A percentile compares a stretch with the other conserved stretches of the same genome.
Conservation (phyloP, 2,797 vertebrate genomes). For the Epinephelus malabaricus region DNA sequence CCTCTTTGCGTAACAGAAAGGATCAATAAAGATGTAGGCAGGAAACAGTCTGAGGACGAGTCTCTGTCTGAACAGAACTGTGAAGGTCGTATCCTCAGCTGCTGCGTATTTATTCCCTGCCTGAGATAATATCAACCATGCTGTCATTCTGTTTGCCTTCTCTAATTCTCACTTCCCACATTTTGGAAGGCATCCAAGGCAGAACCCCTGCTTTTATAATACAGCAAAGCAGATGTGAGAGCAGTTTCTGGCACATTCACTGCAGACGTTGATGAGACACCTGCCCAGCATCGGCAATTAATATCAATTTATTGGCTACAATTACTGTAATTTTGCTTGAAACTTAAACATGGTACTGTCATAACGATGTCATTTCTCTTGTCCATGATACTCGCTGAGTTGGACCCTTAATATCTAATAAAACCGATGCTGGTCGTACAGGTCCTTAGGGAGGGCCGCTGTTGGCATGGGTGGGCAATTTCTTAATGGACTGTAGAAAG, state of each 20-base stretch:
- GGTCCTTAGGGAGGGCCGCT: conserved; percentile 59
- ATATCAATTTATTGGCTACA: conserved; percentile 36
- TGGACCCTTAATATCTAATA: conserved; percentile 54
- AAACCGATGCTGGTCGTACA: conserved; percentile 40
- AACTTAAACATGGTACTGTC: conserved; percentile 15
- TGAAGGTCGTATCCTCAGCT: conserved; percentile 61
- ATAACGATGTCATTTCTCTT: conserved; percentile 14
- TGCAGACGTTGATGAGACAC: conserved; percentile 44
- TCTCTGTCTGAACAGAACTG: conserved; percentile 37
- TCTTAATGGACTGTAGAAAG: conserved; percentile 80
- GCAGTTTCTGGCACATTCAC: conserved; percentile 27
- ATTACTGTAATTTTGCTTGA: conserved; percentile 20
- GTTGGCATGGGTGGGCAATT: conserved; percentile 73
- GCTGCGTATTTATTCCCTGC: conserved; percentile 44
- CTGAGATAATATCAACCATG: conserved; percentile 53
- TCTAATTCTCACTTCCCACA: conserved; percentile 53
- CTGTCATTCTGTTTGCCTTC: conserved; percentile 43
- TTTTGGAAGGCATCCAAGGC: conserved; percentile 46
- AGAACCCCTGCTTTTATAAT: conserved; percentile 18
- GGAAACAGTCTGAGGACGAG: conserved; percentile 44
- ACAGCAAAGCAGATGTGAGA: conserved; percentile 26
- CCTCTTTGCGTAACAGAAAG: conserved; percentile 32
- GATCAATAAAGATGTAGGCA: conserved; percentile 58
- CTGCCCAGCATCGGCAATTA: conserved; percentile 35
- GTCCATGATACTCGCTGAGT: conserved; percentile 17